phyloP scores from a whole-genome alignment of 2,888 invertebrate species.

The Tineola bisselliella region DNA sequence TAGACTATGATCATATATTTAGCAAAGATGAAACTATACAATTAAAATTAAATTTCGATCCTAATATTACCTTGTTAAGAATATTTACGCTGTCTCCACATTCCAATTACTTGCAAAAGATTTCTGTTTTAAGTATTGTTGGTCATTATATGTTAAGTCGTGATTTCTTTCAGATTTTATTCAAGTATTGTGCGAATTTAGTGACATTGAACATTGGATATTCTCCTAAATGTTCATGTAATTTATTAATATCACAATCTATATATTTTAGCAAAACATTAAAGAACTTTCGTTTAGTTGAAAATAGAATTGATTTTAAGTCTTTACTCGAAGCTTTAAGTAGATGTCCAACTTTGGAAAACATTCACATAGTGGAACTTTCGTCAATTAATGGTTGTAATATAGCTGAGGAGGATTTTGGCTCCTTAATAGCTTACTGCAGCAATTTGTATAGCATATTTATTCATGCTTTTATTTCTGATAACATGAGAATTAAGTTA shows the following conservation, averaged over 20 bases:
- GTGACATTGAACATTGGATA: constrained; percentile 29
- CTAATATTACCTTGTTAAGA: not conserved
- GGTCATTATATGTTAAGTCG: constrained; percentile 21
- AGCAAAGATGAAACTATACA: constrained; percentile 26
- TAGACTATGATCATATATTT: constrained; percentile 40
- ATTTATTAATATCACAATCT: constrained; percentile 3
- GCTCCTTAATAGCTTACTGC: constrained; percentile 33
- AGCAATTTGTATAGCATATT: constrained; percentile 35
- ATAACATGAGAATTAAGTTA: constrained; percentile 22
- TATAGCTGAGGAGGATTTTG: not conserved
- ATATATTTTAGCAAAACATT: constrained; percentile 21
- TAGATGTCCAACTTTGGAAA: constrained; percentile 40
- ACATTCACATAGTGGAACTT: constrained; percentile 25
- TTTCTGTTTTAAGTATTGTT: constrained; percentile 41
- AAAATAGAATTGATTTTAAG: constrained; percentile 34
- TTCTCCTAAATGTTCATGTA: not conserved
- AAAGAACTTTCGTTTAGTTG: constrained; percentile 40
- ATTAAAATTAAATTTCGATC: constrained; percentile 30
- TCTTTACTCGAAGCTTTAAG: constrained; percentile 34
- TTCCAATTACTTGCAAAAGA: constrained; percentile 35
- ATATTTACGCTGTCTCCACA: constrained; percentile 23
- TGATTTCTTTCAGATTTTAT: constrained; percentile 43
- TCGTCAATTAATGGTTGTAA: not conserved
- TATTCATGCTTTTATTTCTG: constrained; percentile 29
- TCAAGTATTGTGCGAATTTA: constrained; percentile 35